phyloP scores from a whole-genome alignment of 2,113 vertebrate genomes.

The Vidua macroura region DNA sequence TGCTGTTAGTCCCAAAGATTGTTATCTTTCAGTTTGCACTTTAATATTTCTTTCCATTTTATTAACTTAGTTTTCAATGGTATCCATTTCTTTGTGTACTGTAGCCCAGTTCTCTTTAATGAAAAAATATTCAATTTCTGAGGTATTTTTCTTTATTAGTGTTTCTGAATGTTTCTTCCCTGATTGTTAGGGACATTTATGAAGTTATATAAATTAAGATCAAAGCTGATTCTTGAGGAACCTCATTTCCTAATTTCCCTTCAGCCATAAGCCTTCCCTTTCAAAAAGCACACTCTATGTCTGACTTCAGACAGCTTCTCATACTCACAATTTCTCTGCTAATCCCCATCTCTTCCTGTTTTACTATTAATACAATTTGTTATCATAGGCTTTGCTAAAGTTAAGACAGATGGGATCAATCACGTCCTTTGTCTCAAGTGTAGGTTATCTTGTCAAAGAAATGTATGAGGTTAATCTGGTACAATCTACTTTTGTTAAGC shows the following conservation, averaged over 20 bases:
- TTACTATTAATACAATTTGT: neutral
- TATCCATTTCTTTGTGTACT: neutral
- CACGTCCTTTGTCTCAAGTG: conserved; percentile 33
- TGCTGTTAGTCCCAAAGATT: neutral
- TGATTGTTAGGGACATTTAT: neutral
- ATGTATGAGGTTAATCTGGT: conserved; percentile 44
- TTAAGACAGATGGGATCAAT: conserved; percentile 41
- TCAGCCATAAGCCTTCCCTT: neutral
- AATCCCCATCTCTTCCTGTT: conserved; percentile 17
- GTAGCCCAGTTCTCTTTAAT: neutral
- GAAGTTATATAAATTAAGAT: neutral
- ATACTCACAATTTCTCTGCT: neutral
- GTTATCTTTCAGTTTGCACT: neutral
- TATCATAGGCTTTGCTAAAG: neutral
- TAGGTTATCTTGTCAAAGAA: conserved; percentile 47
- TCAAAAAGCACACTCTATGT: neutral
- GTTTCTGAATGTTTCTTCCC: neutral
- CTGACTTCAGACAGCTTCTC: neutral
- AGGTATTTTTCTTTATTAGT: neutral
- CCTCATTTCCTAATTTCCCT: neutral
- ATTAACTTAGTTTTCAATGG: neutral
- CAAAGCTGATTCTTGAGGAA: neutral
- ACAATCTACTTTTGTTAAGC: conserved; percentile 46
- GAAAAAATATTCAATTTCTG: neutral
- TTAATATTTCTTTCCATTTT: neutral